phyloP scores from a whole-genome alignment of 2,888 invertebrate species.

The Campaea margaritaria region DNA sequence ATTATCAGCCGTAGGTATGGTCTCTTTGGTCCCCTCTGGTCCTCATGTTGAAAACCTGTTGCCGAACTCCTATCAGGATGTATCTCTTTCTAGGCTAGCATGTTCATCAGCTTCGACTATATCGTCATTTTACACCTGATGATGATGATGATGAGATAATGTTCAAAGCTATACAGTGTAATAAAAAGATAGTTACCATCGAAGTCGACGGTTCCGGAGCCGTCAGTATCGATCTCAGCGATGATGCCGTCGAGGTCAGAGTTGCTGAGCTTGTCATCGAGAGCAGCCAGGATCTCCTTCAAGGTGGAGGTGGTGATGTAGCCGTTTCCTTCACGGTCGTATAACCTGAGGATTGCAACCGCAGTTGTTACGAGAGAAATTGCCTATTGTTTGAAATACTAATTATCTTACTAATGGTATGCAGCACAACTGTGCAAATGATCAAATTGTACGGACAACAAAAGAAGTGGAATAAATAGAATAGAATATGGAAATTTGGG shows the following conservation, averaged over 20 bases:
- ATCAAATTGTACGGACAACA: no score
- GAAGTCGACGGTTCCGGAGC: conserved; percentile 99
- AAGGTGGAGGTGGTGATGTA: conserved; percentile 96
- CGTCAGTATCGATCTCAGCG: conserved; percentile 98
- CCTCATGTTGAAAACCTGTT: no score
- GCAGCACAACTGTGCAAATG: no score
- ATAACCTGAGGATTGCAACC: conserved; percentile 84
- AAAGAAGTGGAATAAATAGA: no score
- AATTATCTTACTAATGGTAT: not conserved
- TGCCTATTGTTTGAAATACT: not conserved
- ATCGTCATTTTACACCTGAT: no score
- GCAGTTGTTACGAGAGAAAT: not conserved
- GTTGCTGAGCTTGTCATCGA: conserved; percentile 96
- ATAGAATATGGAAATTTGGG: no score
- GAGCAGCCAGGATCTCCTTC: conserved; percentile 96
- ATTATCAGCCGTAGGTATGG: no score
- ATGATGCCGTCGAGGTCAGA: conserved; percentile 98
- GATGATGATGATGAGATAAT: not conserved
- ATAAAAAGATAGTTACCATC: conserved; percentile 89
- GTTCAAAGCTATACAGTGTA: not conserved
- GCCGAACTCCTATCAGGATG: no score
- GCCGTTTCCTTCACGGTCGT: conserved; percentile 98
- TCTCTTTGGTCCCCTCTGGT: no score
- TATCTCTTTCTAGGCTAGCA: no score
- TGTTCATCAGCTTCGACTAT: no score